Conservation (phyloP, 2,888 invertebrate species). For the Leptopterna dolabrata region DNA sequence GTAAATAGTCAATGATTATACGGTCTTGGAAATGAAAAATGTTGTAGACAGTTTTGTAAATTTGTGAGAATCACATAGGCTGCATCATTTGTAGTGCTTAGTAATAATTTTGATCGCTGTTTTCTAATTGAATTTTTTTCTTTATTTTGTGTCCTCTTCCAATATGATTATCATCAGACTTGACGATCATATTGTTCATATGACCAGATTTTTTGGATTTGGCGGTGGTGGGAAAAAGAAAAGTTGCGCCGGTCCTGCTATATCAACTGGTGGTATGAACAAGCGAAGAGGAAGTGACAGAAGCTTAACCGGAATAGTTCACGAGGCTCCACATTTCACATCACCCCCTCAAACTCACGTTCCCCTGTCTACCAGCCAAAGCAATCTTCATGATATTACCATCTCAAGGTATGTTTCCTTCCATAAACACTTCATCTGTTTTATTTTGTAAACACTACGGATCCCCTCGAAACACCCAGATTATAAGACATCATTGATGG, state of each 20-base stretch:
- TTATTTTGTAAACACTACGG: too few relatives aligned
- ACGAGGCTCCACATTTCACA: conserved; percentile 73
- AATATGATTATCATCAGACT: too few relatives aligned
- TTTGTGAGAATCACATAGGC: too few relatives aligned
- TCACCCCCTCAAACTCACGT: conserved; percentile 77
- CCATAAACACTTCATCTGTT: too few relatives aligned
- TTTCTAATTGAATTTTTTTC: neutral
- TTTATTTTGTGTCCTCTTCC: too few relatives aligned
- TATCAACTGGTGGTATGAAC: conserved; percentile 62
- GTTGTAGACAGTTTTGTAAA: neutral
- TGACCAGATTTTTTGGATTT: conserved; percentile 86
- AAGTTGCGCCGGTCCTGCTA: conserved; percentile 59
- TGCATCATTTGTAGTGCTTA: neutral
- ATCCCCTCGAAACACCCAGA: too few relatives aligned
- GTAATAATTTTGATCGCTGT: too few relatives aligned
- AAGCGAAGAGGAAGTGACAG: conserved; percentile 86
- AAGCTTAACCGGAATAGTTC: conserved; percentile 85
- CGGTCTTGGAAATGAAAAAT: neutral
- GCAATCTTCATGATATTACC: conserved; percentile 83
- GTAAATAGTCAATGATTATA: neutral
- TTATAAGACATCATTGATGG: too few relatives aligned
- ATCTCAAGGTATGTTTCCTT: conserved; percentile 55
- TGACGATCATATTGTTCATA: too few relatives aligned
- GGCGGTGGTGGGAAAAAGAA: conserved; percentile 87
- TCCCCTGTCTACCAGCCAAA: conserved; percentile 90